Base-by-base conservation (phyloP, 2,113 vertebrate genomes). In the Corvus cornix region DNA sequence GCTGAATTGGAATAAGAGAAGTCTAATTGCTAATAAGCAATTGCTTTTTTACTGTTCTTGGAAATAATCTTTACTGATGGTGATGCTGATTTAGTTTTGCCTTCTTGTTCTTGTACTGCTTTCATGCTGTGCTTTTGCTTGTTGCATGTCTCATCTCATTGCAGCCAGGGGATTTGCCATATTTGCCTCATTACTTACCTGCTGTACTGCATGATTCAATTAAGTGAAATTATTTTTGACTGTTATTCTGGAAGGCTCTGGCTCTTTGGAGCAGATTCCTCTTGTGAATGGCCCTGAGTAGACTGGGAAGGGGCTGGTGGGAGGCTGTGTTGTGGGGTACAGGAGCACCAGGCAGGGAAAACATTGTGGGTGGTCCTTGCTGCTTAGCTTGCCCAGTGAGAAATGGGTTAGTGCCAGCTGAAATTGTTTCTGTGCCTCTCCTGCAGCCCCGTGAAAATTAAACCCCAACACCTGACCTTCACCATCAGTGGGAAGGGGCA, bases 401-500 rank as follows among this genome's bases (percentile, higher is more conserved):
- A 39, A 82, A 39, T 2, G 33, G 21, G 18, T 75, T 41, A 33
- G 23, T 15, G 13, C n/a, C 68, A 27, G 21, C 48, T 24, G 1
- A 62, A 56, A 35, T 7, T 28, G 24, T 41, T 41, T 41, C 39
- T 82, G 53, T 53, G 37, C 68, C 18, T 87, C 52, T 51, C 35
- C 87, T 87, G 75, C 91, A 98, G 98, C 91, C 53, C 44, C 10
- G 12, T 22, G 41, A 79, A 86, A 7, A 41, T 77, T 8, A 97
- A 89, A 79, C 87, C 75, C 41, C 95, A 98, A 93, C 93, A 43
- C 55, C 95, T 99, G 70, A 83, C 93, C 48, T 99, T 99, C 59
- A 95, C 98, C 19, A 82, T 99, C 44, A 39, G 89, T 2, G 99
- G 99, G 28, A 98, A 99, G 44, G 99, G 99, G 39, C 98, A 96